These are phyloP conservation scores for Cataglyphis hispanica DNA, from an alignment of 1,140 invertebrate species.

Conservation along the genomic window DNA sequence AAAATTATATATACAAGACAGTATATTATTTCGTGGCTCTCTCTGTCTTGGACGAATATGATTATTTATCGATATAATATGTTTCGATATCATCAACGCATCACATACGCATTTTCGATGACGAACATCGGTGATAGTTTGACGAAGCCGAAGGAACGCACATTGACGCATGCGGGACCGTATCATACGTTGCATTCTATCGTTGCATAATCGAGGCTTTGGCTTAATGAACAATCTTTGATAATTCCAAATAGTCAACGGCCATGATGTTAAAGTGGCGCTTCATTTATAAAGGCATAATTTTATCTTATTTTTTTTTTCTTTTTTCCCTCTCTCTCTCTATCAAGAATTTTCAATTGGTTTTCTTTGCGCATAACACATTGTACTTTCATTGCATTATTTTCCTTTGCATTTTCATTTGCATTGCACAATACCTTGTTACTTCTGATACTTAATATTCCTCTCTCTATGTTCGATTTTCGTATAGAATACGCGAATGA, in stretches of 20 bases:
- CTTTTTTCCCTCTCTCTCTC: neutral
- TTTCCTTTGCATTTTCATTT: constrained; percentile 16
- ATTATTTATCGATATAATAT: neutral
- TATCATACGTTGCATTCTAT: constrained; percentile 31
- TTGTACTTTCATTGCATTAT: neutral
- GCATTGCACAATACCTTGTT: neutral
- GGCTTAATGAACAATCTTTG: constrained; percentile 20
- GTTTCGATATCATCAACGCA: neutral
- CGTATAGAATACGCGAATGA: constrained; percentile 48
- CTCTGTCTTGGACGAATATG: neutral
- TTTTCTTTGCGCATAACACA: constrained; percentile 4
- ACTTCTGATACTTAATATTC: constrained; percentile 35
- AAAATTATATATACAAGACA: neutral
- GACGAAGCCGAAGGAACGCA: constrained; percentile 7
- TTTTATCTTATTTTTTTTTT: constrained; percentile 9
- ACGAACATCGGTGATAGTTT: constrained; percentile 20
- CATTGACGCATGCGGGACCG: neutral
- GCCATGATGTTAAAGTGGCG: neutral
- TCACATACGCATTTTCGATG: neutral
- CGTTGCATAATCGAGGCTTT: constrained; percentile 38
- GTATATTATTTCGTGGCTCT: neutral
- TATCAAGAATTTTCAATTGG: neutral
- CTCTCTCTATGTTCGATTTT: constrained; percentile 46
- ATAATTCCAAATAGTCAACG: constrained; percentile 22
- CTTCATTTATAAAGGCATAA: neutral